Conservation (phyloP, 2,797 vertebrate genomes). For the Pangasius larnaudii region DNA sequence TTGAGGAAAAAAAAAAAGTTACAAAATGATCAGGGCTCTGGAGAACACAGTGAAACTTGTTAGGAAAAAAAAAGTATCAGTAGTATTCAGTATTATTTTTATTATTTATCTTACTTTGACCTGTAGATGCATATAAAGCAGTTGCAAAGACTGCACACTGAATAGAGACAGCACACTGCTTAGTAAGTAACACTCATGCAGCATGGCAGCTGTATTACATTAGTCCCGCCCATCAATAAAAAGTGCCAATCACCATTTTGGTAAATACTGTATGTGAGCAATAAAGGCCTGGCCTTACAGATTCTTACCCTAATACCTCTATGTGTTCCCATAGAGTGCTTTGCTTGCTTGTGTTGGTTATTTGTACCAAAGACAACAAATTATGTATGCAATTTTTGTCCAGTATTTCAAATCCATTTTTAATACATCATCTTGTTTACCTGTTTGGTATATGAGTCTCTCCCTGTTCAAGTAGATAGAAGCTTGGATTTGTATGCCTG, state of each 20-base stretch:
- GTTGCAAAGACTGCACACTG: background rate
- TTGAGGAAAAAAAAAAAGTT: background rate
- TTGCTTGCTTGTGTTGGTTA: background rate
- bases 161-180: background rate
- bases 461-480: background rate
- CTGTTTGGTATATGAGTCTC: background rate
- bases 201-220: background rate
- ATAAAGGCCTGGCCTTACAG: background rate
- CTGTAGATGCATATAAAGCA: background rate
- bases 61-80: background rate
- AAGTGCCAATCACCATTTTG: background rate
- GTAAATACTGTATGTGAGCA: background rate
- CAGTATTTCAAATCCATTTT: background rate
- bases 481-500: background rate
- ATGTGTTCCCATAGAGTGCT: background rate
- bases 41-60: background rate
- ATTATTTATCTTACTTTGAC: background rate
- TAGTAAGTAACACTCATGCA: background rate
- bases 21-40: background rate
- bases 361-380: background rate
- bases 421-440: background rate
- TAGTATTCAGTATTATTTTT: background rate
- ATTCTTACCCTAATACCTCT: too few relatives aligned
- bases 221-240: background rate
- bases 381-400: background rate